Evolutionary conservation across 2,888 invertebrate genomes (phyloP).

Genomic region (Trachelus iudaicus): DNA sequence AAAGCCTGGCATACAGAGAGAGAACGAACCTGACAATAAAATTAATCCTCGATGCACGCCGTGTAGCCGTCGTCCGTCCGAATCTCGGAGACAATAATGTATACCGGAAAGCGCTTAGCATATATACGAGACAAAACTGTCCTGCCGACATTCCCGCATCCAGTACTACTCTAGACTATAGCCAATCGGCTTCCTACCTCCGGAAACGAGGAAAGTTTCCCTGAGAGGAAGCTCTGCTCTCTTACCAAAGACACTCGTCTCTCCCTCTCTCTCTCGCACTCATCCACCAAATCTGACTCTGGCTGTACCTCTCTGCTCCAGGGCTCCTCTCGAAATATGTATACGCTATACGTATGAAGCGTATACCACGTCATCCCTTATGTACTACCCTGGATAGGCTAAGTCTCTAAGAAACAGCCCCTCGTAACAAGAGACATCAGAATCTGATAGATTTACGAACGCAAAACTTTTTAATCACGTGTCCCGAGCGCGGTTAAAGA

Average conservation of each 20-base stretch:
- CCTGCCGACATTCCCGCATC: slow-evolving; percentile 21
- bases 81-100: background rate
- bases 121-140: slow-evolving; percentile 59
- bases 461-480: background rate
- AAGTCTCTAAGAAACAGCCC: no score
- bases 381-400: background rate
- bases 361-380: background rate
- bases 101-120: slow-evolving; percentile 44
- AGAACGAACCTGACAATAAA: slow-evolving; percentile 1
- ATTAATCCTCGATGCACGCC: slow-evolving; percentile 10
- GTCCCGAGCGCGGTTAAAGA: background rate
- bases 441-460: background rate
- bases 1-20: background rate
- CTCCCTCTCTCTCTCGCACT: background rate
- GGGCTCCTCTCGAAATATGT: background rate
- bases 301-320: background rate
- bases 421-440: background rate
- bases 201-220: background rate
- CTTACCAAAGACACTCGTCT: background rate
- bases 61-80: slow-evolving; percentile 1
- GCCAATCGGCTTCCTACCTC: background rate
- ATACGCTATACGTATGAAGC: background rate
- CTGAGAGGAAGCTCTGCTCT: background rate
- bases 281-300: background rate
- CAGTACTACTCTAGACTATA: background rate